phyloP scores from a whole-genome alignment of 2,113 vertebrate species.

The Rhegmatorhina hoffmannsi region DNA sequence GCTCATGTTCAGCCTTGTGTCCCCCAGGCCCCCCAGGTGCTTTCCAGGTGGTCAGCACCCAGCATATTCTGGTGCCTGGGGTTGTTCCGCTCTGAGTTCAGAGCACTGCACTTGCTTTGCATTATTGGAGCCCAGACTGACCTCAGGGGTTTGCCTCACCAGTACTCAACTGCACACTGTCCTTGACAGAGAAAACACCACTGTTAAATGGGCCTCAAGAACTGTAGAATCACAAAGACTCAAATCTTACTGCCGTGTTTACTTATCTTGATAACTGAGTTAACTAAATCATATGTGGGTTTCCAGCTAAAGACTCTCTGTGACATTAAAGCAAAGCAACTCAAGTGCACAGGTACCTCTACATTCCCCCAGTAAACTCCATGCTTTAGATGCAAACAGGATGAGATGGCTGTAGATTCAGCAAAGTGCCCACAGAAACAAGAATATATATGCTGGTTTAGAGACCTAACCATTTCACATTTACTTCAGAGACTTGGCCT shows the following conservation, averaged over 20 bases:
- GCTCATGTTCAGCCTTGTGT: not conserved
- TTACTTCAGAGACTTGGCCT: not conserved
- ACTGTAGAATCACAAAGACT: not conserved
- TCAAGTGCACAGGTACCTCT: not conserved
- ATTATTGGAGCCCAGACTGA: not conserved
- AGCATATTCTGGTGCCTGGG: not conserved
- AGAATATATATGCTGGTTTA: not conserved
- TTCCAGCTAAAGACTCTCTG: not conserved
- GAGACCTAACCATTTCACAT: not conserved
- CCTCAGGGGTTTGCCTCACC: not conserved
- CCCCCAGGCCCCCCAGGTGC: not conserved
- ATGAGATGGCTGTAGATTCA: not conserved
- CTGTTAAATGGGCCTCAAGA: not conserved
- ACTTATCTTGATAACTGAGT: not conserved
- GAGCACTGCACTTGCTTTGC: not conserved
- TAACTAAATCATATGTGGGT: not conserved
- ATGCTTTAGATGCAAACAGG: not conserved
- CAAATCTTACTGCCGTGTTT: not conserved
- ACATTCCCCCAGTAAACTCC: not conserved
- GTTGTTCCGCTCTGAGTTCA: not conserved
- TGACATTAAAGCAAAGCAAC: not conserved
- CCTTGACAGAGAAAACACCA: not conserved
- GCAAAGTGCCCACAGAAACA: not conserved
- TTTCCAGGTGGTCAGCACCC: not conserved
- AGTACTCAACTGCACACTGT: not conserved